Evolutionary conservation across 92 coral and sea anemone genomes (phyloP), one percentile per base, ranked within the genome.

Genomic region (Parazoanthus darwini): DNA sequence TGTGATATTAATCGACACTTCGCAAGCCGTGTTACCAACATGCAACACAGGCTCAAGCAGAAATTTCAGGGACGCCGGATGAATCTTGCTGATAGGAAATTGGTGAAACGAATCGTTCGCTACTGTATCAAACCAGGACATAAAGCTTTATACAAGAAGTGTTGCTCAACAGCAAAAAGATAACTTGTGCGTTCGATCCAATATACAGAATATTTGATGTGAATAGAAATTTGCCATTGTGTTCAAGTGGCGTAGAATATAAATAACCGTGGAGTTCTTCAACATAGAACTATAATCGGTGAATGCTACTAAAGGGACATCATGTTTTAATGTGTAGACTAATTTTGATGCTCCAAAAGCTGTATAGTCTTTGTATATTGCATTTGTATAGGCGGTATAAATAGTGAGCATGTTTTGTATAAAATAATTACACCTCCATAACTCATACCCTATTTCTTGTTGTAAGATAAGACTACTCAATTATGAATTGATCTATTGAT

Each of bases 41-140:
- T 92, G 94, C 90, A 86, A 22, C 94, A 92, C 54, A 85, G 71
- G n/a, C 88, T 79, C 68, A 89, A 73, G 84, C 88, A 84, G 86
- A 76, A 59, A 67, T 92, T 92, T 48, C 94, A 92, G 20, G 29
- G 39, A 4, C 7, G 16, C 2, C 78, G 78, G 37, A 81, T 84
- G 79, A 84, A 70, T 26, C 4, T 59, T 84, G 79, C 42, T 29
- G 87, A 84, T 22, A 59, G 79, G 54, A 84, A 84, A 25, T 46
- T 84, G 23, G 56, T 84, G 25, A 84, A 42, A 33, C 78, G 87
- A 48, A 84, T 84, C 79, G 65, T 70, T 48, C 79, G 79, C 56
- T 84, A 66, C 87, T 84, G 87, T 51, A 70, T 84, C 66, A 84
- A 84, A 68, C 87, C 87, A 10, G 66, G 77, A 18, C 44, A 70